Percentiles rank a stretch among this genome's conserved stretches.
These are phyloP conservation scores for Meloe dianella DNA, from an alignment of 2,888 invertebrate species.

Conservation along the genomic window DNA sequence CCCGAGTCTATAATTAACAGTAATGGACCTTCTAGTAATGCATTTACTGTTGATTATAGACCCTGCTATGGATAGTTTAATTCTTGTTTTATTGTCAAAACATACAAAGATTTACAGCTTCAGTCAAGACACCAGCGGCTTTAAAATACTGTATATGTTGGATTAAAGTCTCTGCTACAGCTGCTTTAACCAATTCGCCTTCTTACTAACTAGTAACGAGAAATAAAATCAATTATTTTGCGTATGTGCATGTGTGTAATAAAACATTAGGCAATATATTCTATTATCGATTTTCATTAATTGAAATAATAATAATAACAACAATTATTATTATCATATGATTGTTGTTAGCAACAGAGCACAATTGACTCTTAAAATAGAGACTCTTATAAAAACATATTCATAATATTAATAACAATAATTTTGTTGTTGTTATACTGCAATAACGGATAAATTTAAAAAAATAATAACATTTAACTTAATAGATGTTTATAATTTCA, in stretches of 20 bases:
- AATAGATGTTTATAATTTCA: neutral
- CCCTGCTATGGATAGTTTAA: no score
- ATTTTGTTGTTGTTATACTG: neutral
- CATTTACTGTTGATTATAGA: no score
- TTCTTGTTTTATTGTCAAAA: no score
- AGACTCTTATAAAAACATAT: neutral
- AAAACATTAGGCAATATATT: neutral
- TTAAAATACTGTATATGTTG: no score
- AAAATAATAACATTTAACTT: neutral
- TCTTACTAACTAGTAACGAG: neutral
- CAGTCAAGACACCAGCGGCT: no score
- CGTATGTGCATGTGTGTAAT: neutral
- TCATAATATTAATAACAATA: neutral
- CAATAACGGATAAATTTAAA: neutral
- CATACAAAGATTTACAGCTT: no score
- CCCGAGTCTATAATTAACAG: no score
- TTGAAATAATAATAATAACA: neutral
- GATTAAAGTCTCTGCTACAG: no score
- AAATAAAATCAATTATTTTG: neutral
- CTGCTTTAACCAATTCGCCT: no score
- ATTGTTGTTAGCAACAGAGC: slow-evolving; percentile 2
- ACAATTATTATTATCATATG: neutral
- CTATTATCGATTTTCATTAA: neutral
- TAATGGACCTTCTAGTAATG: no score
- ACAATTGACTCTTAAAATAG: neutral